phyloP scores from a whole-genome alignment of 2,797 vertebrate species.

The Lepilemur septentrionalis region DNA sequence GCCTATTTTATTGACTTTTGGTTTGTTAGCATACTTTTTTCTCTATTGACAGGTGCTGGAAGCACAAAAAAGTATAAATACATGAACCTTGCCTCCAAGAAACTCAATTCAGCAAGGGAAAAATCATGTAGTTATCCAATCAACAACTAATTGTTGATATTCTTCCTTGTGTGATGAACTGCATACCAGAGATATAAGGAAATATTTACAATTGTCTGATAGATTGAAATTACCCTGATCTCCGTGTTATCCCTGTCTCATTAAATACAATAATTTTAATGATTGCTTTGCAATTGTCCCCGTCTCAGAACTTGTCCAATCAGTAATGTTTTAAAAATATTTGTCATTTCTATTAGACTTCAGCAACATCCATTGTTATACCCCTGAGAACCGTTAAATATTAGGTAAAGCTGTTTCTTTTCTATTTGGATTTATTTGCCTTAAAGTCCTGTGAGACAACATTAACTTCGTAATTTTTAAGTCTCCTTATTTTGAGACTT shows the following conservation, averaged over 20 bases:
- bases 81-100: neutral
- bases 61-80: neutral
- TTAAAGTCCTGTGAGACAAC: conserved; percentile 11
- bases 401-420: neutral
- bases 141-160: neutral
- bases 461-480: conserved; percentile 45
- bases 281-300: neutral
- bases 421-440: neutral
- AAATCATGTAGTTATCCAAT: neutral
- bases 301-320: neutral
- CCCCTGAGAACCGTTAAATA: neutral
- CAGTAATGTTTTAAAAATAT: conserved; percentile 44
- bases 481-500: conserved; percentile 32
- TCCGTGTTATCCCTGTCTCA: neutral
- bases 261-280: conserved; percentile 37
- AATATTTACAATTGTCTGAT: neutral
- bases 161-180: neutral
- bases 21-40: neutral
- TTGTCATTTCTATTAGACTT: conserved; percentile 19
- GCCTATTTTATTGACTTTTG: neutral
- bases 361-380: neutral
- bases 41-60: neutral
- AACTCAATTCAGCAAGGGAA: neutral
- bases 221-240: neutral
- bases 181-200: neutral